Conservation (phyloP, 2,797 vertebrate species). For the Chromis chromis region DNA sequence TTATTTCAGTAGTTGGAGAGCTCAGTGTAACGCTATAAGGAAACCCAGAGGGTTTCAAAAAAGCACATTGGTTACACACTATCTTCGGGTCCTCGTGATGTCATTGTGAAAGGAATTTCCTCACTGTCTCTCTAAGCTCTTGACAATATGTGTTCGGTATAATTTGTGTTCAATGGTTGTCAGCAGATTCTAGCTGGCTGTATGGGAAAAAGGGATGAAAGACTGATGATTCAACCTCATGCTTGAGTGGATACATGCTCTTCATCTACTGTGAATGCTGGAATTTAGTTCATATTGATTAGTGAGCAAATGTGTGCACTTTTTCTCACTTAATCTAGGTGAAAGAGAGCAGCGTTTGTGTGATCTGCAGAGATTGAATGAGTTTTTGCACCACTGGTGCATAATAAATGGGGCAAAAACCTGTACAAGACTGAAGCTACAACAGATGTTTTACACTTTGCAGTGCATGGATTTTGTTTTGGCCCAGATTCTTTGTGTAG, state of each 20-base stretch:
- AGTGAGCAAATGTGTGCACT: not conserved
- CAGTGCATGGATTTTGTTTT: too few species aligned
- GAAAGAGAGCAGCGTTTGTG: slow-evolving; percentile 1
- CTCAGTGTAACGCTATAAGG: not conserved
- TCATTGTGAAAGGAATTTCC: slow-evolving; percentile 17
- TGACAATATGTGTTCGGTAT: slow-evolving; percentile 13
- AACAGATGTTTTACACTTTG: not conserved
- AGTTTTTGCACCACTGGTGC: not conserved
- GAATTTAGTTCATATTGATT: slow-evolving; percentile 1
- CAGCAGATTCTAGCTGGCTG: slow-evolving; percentile 7
- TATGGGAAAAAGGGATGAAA: not conserved
- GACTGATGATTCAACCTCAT: not conserved
- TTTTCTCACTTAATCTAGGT: not conserved
- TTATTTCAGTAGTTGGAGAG: slow-evolving; percentile 6
- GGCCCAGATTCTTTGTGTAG: not conserved
- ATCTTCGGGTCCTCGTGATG: slow-evolving; percentile 23
- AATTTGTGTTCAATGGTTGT: slow-evolving; percentile 21
- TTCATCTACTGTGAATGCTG: not conserved
- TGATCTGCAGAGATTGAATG: not conserved
- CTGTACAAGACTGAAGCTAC: not conserved
- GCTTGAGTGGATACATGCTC: not conserved
- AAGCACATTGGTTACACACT: not conserved
- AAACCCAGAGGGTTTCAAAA: slow-evolving; percentile 19
- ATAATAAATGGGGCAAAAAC: too few species aligned
- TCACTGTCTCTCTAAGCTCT: slow-evolving; percentile 17